Evolutionary conservation across 2,888 invertebrate species (phyloP).

Genomic region (Dasypogon diadema): DNA sequence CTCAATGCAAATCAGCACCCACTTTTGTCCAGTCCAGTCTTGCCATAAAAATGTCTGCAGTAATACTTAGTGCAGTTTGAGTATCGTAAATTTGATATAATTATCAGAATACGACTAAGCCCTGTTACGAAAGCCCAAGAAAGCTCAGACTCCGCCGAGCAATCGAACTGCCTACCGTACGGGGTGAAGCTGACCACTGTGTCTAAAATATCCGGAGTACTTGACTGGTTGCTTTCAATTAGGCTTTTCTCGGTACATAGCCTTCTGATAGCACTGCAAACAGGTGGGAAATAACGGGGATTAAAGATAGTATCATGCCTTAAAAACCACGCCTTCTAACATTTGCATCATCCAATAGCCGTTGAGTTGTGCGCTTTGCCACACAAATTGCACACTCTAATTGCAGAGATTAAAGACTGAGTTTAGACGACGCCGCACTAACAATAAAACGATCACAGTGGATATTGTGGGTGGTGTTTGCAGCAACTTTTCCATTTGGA

Average conservation of each 20-base stretch:
- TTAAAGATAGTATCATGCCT: conserved; percentile 20
- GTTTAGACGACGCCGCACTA: neutral
- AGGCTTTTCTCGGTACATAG: neutral
- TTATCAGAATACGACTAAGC: conserved; percentile 1
- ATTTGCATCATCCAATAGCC: conserved; percentile 40
- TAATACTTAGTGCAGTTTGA: neutral
- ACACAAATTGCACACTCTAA: conserved; percentile 35
- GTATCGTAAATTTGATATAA: neutral
- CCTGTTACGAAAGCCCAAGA: neutral
- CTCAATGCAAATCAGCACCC: too few species aligned
- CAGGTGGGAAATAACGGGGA: conserved; percentile 46
- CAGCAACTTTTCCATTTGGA: conserved; percentile 3
- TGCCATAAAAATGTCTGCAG: conserved; percentile 5
- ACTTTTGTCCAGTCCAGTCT: neutral
- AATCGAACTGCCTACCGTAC: too few species aligned
- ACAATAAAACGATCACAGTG: neutral
- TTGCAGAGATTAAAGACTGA: conserved; percentile 32
- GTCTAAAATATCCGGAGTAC: conserved; percentile 26
- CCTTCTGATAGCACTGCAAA: conserved; percentile 10
- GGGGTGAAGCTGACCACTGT: neutral
- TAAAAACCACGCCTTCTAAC: conserved; percentile 39
- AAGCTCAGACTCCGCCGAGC: too few species aligned
- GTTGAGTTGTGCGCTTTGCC: neutral
- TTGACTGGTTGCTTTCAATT: conserved; percentile 42
- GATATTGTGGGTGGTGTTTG: conserved; percentile 37